Evolutionary conservation across 2,797 vertebrate species (phyloP).

Genomic region (Mionectes olivaceus): DNA sequence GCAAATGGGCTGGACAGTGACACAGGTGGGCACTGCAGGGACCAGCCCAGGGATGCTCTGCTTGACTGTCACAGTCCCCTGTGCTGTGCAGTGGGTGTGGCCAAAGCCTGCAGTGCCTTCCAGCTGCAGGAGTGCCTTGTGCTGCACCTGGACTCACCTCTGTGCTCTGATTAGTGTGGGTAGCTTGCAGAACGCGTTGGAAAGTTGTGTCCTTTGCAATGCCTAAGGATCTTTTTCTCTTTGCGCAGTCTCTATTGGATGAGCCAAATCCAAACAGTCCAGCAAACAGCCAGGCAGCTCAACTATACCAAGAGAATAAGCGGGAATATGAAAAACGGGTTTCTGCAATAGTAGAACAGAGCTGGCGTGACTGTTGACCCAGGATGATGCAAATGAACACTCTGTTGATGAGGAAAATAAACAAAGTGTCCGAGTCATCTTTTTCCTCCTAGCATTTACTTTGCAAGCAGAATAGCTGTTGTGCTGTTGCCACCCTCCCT

Average conservation of each 20-base stretch:
- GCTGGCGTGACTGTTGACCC: conserved; percentile 99
- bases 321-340: conserved; percentile 99
- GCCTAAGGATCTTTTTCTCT: conserved; percentile 32
- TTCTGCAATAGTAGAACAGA: conserved; percentile 99
- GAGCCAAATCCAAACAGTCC: conserved; percentile 99
- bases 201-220: not conserved
- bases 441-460: conserved; percentile 88
- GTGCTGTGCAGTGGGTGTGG: not conserved
- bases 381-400: conserved; percentile 84
- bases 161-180: accelerated
- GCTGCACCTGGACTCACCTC: not conserved
- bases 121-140: accelerated
- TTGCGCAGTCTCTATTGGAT: conserved; percentile 93
- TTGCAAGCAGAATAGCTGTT: conserved; percentile 92
- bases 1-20: not conserved
- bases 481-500: conserved; percentile 89
- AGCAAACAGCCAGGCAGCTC: conserved; percentile 98
- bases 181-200: not conserved
- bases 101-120: not conserved
- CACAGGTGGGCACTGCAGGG: not conserved
- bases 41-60: accelerated
- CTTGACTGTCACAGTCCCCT: not conserved
- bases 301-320: conserved; percentile 99
- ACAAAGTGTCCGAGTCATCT: conserved; percentile 80
- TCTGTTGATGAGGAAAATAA: conserved; percentile 82